Percentiles rank a stretch among this genome's conserved stretches.
phyloP scores from a whole-genome alignment of 2,797 vertebrate genomes.

The Channallabes apus region DNA sequence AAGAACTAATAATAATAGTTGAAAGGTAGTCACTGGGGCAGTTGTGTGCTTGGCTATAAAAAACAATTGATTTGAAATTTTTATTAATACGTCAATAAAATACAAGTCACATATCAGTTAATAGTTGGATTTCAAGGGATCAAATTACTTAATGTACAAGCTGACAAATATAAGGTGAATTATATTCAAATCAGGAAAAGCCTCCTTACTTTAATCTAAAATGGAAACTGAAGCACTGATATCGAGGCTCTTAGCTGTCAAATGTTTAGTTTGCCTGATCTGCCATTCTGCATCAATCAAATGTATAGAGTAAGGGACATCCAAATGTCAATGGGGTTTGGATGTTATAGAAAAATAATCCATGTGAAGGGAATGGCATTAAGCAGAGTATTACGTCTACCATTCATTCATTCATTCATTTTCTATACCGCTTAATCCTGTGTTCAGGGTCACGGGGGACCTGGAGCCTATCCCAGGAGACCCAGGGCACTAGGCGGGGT shows the following conservation, averaged over 20 bases:
- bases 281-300: background rate
- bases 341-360: background rate
- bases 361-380: background rate
- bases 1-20: background rate
- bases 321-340: background rate
- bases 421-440: too few relatives aligned
- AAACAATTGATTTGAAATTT: background rate
- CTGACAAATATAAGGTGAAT: background rate
- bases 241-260: background rate
- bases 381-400: background rate
- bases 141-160: background rate
- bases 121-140: background rate
- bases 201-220: background rate
- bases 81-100: background rate
- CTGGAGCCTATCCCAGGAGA: too few relatives aligned
- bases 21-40: background rate
- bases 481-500: too few relatives aligned
- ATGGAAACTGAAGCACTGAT: background rate
- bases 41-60: background rate
- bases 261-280: background rate
- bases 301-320: background rate
- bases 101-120: background rate
- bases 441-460: too few relatives aligned
- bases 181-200: background rate
- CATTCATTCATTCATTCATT: too few relatives aligned